Evolutionary conservation across 2,888 invertebrate species (phyloP).

Genomic region (Synergus laeviventris): DNA sequence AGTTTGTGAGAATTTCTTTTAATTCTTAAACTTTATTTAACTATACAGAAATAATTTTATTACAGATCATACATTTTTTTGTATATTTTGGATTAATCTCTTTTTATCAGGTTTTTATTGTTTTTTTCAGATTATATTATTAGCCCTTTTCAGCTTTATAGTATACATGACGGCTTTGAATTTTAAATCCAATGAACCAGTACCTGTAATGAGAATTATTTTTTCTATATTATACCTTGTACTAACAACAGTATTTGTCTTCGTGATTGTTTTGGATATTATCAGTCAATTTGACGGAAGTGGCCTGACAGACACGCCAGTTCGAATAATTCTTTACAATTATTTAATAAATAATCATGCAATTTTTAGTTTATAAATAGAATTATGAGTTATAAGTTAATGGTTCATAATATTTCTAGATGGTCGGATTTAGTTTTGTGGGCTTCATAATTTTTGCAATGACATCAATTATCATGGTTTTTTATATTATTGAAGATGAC

Average conservation of each 20-base stretch:
- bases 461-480: slow-evolving; percentile 56
- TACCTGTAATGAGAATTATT: slow-evolving; percentile 44
- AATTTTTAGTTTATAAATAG: not conserved
- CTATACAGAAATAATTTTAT: not conserved
- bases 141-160: slow-evolving; percentile 59
- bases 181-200: slow-evolving; percentile 6
- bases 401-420: slow-evolving; percentile 55
- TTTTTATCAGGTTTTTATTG: slow-evolving; percentile 42
- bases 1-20: slow-evolving; percentile 61
- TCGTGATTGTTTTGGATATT: slow-evolving; percentile 63
- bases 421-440: slow-evolving; percentile 63
- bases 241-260: slow-evolving; percentile 60
- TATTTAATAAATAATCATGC: not conserved
- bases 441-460: slow-evolving; percentile 62
- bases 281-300: slow-evolving; percentile 60
- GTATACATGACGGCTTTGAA: slow-evolving; percentile 56
- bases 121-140: slow-evolving; percentile 51
- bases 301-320: slow-evolving; percentile 58
- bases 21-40: not conserved
- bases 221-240: slow-evolving; percentile 59
- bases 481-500: slow-evolving; percentile 7
- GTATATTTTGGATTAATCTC: not conserved
- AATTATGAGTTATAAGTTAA: not conserved
- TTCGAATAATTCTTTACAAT: slow-evolving; percentile 51
- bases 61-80: not conserved